Evolutionary conservation across 2,797 vertebrate genomes (phyloP).

Genomic region (Hemibagrus guttatus): DNA sequence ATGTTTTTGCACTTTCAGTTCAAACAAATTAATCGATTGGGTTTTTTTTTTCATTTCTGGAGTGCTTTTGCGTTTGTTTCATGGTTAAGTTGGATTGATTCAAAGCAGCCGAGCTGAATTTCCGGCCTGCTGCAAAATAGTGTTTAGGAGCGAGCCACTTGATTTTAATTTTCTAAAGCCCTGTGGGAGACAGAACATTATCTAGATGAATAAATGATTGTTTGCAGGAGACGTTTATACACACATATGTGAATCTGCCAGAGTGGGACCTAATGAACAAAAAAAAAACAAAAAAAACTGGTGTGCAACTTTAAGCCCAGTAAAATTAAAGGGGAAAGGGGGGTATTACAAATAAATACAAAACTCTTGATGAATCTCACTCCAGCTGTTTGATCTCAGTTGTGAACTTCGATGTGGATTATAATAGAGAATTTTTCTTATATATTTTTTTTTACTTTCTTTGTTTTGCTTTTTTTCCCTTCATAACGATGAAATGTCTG

Average conservation of each 20-base stretch:
- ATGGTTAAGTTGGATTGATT: background rate
- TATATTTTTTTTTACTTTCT: slow-evolving; percentile 13
- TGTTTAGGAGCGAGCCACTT: background rate
- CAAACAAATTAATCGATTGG: background rate
- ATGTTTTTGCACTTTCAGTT: slow-evolving; percentile 31
- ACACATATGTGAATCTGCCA: background rate
- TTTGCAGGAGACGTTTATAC: slow-evolving; percentile 14
- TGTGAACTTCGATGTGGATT: slow-evolving; percentile 38
- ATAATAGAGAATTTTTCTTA: slow-evolving; percentile 29
- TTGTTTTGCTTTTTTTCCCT: slow-evolving; percentile 31
- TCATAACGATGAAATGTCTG: slow-evolving; percentile 31
- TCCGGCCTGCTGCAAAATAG: background rate
- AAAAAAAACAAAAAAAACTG: background rate
- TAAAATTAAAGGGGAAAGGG: background rate
- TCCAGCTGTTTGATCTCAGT: slow-evolving; percentile 19
- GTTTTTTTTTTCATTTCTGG: background rate
- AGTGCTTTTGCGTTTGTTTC: background rate
- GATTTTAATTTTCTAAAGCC: background rate
- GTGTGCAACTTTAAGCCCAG: slow-evolving; percentile 15
- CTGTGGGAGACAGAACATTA: background rate
- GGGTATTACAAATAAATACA: background rate
- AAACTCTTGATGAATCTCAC: slow-evolving; percentile 10
- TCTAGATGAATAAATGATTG: background rate
- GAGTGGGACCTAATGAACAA: slow-evolving; percentile 1
- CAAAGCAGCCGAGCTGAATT: slow-evolving; percentile 1